phyloP scores from a whole-genome alignment of 1,140 invertebrate genomes.

The Pararge aegeria region DNA sequence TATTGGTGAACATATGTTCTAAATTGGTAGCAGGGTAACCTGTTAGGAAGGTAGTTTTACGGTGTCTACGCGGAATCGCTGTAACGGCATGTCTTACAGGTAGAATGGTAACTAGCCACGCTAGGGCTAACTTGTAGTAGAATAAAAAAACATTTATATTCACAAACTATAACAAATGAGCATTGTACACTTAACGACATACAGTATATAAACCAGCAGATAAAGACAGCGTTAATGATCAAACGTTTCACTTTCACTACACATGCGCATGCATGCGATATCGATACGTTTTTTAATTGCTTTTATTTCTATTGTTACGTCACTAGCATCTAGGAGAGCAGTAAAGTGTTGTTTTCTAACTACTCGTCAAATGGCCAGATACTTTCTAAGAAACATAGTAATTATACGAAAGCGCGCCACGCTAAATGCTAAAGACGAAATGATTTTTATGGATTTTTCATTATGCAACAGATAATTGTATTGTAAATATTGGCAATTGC shows the following conservation, averaged over 20 bases:
- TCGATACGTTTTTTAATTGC: conserved; percentile 19
- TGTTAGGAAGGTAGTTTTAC: too few species aligned
- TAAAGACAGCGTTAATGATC: conserved; percentile 1
- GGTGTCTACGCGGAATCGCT: too few species aligned
- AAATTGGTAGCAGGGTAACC: too few species aligned
- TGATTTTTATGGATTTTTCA: background rate
- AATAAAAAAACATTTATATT: too few species aligned
- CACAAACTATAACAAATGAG: too few species aligned
- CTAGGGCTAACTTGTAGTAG: too few species aligned
- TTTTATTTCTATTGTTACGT: conserved; percentile 18
- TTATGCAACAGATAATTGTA: background rate
- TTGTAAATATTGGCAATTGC: background rate
- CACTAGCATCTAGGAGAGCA: conserved; percentile 1
- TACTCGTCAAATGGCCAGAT: background rate
- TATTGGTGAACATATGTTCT: too few species aligned
- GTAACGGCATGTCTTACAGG: too few species aligned
- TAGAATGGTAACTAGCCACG: too few species aligned
- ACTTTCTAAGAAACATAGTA: conserved; percentile 4
- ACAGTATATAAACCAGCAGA: background rate
- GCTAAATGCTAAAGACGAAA: background rate
- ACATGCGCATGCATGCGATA: conserved; percentile 14
- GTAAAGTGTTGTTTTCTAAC: background rate
- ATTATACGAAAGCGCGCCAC: conserved; percentile 1
- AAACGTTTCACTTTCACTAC: conserved; percentile 18
- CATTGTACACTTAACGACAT: conserved; percentile 1